Conservation (phyloP, 1,140 invertebrate genomes). For the Drosophila grimshawi region DNA sequence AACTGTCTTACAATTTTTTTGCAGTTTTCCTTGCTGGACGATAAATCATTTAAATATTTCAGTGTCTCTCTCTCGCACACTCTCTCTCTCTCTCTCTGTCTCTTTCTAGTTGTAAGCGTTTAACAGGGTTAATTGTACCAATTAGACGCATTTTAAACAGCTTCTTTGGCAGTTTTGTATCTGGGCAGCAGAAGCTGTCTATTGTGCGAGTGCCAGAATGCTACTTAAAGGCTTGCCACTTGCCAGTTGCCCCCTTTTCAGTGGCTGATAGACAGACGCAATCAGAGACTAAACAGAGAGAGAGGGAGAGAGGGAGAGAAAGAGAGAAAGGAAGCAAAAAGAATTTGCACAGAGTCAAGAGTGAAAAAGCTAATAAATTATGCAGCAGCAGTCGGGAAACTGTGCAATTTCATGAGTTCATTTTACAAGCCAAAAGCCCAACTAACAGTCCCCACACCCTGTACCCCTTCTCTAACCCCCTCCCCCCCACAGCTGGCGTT, state of each 20-base stretch:
- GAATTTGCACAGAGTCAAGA: slow-evolving; percentile 44
- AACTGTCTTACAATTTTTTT: not conserved
- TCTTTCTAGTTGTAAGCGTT: not conserved
- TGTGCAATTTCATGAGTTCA: slow-evolving; percentile 72
- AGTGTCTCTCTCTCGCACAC: not conserved
- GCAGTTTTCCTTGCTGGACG: not conserved
- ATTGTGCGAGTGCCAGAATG: too few relatives aligned
- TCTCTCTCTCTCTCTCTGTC: not conserved
- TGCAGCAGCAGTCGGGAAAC: slow-evolving; percentile 61
- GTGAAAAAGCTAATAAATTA: slow-evolving; percentile 71
- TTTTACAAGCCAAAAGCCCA: slow-evolving; percentile 44
- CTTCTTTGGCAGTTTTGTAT: slow-evolving; percentile 9
- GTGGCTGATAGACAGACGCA: slow-evolving; percentile 35
- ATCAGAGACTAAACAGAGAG: slow-evolving; percentile 5
- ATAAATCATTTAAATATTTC: not conserved
- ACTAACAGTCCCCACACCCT: not conserved
- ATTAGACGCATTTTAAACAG: slow-evolving; percentile 29
- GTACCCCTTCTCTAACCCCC: not conserved
- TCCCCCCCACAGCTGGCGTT: not conserved
- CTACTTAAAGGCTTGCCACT: slow-evolving; percentile 1
- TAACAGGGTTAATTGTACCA: slow-evolving; percentile 13
- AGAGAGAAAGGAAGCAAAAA: slow-evolving; percentile 1
- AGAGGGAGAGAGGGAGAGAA: not conserved
- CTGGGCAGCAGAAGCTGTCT: not conserved
- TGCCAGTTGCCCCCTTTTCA: not conserved